Base-by-base conservation (phyloP, 2,797 vertebrate species). In the Semotilus atromaculatus region DNA sequence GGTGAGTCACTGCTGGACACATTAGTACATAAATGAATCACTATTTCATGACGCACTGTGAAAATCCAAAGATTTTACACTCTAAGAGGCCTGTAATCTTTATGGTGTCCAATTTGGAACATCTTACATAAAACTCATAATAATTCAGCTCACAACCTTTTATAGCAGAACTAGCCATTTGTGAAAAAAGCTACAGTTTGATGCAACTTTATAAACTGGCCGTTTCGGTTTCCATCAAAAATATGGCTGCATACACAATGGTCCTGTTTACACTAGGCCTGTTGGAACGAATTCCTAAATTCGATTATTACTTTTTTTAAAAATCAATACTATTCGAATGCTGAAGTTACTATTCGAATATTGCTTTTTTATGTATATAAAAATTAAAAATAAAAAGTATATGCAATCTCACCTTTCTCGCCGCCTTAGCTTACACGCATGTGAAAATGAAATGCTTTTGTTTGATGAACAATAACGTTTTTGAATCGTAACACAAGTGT, bases 21-120 rank as follows among this genome's bases (percentile, higher is more conserved):
- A 72, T 55, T 13, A 70, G 60, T 5, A 23, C 76, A 79, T 66
- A 26, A 13, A 67, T 18, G 19, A 34, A 74, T 38, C 81, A 7
- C 36, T 16, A 31, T 60, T 72, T 72, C 26, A 60, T 23, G 53
- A 45, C 67, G 43, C 4, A 19, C 26, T 26, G 71, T 53, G 72
- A 36, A 83, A 53, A 53, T 38, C 29, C 81, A 80, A 68, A 36
- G 43, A 70, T 40, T 34, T 80, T 48, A 68, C 60, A 51, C 43
- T 66, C 5, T 18, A 4, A 73, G 38, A 62, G n/a, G 67, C 34
- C 34, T 71, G 68, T 60, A n/a, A 62, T 81, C 26, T 81, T 81
- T 43, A 36, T 36, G 36, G 38, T 38, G 51, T 13, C 11, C 26
- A 48, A n/a, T 48, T 62, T 82, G 29, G 6, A 55, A 75, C 51